Percentiles rank a stretch among this genome's conserved stretches.
Evolutionary conservation across 64 coral and sea anemone genomes (phyloP).

Genomic region (Porites australiensis): DNA sequence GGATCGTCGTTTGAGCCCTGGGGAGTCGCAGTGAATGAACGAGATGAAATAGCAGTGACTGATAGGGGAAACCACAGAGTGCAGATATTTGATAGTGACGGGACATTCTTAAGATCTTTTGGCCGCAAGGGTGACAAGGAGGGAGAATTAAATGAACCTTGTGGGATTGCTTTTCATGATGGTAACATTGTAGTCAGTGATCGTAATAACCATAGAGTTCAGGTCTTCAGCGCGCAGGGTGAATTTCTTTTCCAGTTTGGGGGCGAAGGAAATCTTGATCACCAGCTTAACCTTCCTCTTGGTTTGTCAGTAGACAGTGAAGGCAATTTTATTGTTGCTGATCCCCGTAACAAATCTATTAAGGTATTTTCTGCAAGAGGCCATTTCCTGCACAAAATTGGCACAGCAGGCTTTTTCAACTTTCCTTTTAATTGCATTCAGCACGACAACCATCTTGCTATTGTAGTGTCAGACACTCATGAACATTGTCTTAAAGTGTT

Average conservation of each 20-base stretch:
- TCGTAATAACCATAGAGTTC: background rate
- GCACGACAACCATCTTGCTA: background rate
- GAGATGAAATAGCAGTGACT: background rate
- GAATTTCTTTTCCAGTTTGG: background rate
- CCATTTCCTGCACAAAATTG: background rate
- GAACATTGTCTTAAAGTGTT: no score
- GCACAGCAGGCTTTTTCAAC: background rate
- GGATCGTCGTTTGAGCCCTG: background rate
- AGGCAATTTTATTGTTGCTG: background rate
- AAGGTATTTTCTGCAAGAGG: background rate
- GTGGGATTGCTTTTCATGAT: background rate
- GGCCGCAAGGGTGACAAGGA: background rate
- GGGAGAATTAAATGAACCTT: background rate
- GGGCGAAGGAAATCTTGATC: background rate
- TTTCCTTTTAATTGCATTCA: background rate
- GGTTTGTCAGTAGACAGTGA: background rate
- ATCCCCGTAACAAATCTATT: background rate
- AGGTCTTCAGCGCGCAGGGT: background rate
- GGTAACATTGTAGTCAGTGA: background rate
- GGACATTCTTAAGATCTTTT: background rate
- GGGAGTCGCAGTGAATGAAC: slow-evolving; percentile 2
- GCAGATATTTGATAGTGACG: background rate
- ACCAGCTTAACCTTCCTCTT: background rate
- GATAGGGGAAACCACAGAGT: background rate
- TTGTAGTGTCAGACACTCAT: background rate